These are phyloP conservation scores for Pluvianellus socialis DNA, from an alignment of 2,113 vertebrate species.

Conservation along the genomic window DNA sequence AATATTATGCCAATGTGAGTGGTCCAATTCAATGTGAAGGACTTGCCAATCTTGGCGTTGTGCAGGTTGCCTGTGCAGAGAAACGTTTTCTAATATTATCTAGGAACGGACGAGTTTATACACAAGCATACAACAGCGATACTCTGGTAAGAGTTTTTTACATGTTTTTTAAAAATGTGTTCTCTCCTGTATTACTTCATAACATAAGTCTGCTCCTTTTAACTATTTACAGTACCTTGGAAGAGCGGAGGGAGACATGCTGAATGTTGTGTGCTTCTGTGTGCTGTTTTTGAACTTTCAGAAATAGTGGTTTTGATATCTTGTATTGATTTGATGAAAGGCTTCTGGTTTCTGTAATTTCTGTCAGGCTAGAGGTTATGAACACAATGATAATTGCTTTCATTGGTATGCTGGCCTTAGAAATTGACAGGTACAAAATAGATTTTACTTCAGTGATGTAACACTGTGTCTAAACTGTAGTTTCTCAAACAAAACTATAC, in stretches of 20 bases:
- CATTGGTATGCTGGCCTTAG: background rate
- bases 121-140: slow-evolving; percentile 93
- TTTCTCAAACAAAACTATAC: background rate
- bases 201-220: background rate
- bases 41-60: slow-evolving; percentile 89
- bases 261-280: background rate
- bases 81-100: slow-evolving; percentile 93
- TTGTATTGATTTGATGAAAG: background rate
- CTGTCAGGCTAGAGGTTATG: background rate
- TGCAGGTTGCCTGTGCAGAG: slow-evolving; percentile 93
- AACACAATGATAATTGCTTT: background rate
- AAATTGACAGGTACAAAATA: background rate
- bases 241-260: background rate
- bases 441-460: background rate
- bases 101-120: slow-evolving; percentile 90
- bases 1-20: slow-evolving; percentile 91
- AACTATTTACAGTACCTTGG: background rate
- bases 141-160: slow-evolving; percentile 84
- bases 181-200: background rate
- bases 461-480: background rate
- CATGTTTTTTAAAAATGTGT: background rate
- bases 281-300: background rate
- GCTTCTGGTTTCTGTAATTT: background rate
- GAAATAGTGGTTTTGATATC: background rate
- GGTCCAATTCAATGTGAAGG: slow-evolving; percentile 94